A percentile compares a stretch with the other conserved stretches of the same genome.
Evolutionary conservation across 2,113 vertebrate genomes (phyloP).

Genomic region (Calypte anna): DNA sequence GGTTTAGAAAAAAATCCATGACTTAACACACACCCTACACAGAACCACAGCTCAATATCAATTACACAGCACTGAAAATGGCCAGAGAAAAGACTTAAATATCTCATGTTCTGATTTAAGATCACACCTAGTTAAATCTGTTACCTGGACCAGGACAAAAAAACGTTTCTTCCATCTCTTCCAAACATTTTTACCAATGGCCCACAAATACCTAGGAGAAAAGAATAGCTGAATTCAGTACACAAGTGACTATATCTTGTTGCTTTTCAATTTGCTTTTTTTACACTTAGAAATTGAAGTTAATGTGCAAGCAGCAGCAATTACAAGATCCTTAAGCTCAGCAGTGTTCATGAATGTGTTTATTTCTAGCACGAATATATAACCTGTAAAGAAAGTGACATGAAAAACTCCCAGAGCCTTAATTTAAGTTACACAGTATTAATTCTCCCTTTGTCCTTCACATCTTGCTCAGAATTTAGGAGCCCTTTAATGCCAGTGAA

Average conservation of each 20-base stretch:
- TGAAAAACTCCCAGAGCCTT: neutral
- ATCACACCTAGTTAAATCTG: conserved; percentile 47
- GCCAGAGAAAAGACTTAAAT: neutral
- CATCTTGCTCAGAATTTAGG: neutral
- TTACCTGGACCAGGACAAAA: conserved; percentile 98
- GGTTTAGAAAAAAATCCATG: neutral
- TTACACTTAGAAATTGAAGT: neutral
- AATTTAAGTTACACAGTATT: neutral
- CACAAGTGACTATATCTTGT: neutral
- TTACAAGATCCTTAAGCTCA: neutral
- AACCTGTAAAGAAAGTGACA: neutral
- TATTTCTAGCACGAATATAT: neutral
- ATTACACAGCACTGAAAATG: neutral
- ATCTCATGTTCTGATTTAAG: neutral
- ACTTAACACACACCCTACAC: neutral
- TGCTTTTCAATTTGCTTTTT: neutral
- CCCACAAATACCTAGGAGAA: conserved; percentile 91
- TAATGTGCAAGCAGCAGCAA: neutral
- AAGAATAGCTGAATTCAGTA: conserved; percentile 39
- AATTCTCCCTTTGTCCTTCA: conserved; percentile 1
- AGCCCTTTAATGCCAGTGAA: neutral
- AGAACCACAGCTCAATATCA: neutral
- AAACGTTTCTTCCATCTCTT: conserved; percentile 99
- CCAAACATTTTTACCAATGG: conserved; percentile 98
- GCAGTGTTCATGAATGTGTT: neutral